Evolutionary conservation across 2,113 vertebrate species (phyloP).

Genomic region (Jacana jacana): DNA sequence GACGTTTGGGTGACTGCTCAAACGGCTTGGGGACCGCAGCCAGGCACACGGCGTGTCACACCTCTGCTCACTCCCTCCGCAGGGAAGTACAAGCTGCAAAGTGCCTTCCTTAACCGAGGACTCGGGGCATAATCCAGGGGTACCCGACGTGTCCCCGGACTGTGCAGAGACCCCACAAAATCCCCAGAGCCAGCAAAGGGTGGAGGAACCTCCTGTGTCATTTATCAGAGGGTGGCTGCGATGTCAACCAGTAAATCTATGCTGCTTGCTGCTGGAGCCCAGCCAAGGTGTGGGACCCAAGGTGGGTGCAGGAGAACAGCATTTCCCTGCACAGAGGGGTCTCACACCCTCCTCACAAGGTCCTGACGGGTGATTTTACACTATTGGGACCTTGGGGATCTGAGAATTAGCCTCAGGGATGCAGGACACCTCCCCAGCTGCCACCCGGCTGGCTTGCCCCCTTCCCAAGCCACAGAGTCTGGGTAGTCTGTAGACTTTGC

Average conservation of each 20-base stretch:
- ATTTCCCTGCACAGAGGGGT: not conserved
- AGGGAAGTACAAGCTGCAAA: not conserved
- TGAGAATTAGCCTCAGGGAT: not conserved
- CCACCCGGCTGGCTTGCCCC: not conserved
- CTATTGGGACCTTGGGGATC: not conserved
- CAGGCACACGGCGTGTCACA: not conserved
- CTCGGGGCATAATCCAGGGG: not conserved
- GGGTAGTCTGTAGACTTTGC: too few relatives aligned
- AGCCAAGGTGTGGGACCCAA: not conserved
- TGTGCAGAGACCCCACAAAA: rapidly evolving
- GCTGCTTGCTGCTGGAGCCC: not conserved
- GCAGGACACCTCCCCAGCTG: not conserved
- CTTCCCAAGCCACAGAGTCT: rapidly evolving
- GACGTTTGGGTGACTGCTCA: not conserved
- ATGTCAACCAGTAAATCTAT: not conserved
- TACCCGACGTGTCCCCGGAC: rapidly evolving
- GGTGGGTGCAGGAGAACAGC: not conserved
- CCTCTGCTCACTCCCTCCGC: not conserved
- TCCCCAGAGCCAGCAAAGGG: not conserved
- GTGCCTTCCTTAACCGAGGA: not conserved
- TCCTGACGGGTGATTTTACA: not conserved
- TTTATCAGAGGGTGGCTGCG: not conserved
- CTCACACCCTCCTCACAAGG: not conserved
- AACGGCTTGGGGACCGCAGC: rapidly evolving
- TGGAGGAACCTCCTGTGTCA: not conserved